Conservation (phyloP, 2,888 invertebrate genomes). For the Agrilus mali region DNA sequence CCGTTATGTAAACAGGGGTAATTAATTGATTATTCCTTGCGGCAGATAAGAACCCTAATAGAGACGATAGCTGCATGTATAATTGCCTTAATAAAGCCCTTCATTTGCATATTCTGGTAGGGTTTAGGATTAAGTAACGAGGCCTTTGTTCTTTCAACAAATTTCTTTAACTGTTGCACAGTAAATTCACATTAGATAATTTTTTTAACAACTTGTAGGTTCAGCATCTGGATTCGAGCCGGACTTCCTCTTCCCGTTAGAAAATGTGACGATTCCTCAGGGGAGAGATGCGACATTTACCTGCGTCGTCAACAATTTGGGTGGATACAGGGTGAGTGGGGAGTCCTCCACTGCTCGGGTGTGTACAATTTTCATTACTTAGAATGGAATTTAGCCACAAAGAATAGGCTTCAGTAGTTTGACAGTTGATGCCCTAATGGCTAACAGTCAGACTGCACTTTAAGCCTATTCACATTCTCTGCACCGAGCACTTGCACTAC, state of each 20-base stretch:
- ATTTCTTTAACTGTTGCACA: too few species aligned
- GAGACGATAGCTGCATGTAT: too few species aligned
- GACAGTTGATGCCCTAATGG: not conserved
- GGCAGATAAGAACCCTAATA: too few species aligned
- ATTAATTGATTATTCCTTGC: too few species aligned
- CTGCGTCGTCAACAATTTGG: conserved; percentile 74
- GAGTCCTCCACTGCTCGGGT: conserved; percentile 73
- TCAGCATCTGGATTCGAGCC: conserved; percentile 64
- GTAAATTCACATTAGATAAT: not conserved
- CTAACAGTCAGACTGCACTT: conserved; percentile 12
- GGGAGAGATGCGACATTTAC: conserved; percentile 75
- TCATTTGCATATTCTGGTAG: too few species aligned
- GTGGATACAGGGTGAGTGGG: conserved; percentile 82
- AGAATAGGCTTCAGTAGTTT: conserved; percentile 35
- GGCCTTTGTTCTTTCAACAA: too few species aligned
- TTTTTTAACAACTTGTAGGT: conserved; percentile 30
- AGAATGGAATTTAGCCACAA: conserved; percentile 7
- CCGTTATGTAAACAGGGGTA: too few species aligned
- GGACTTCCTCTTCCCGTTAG: conserved; percentile 65
- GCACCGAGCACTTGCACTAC: conserved; percentile 14
- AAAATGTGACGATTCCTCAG: conserved; percentile 73
- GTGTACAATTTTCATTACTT: conserved; percentile 46
- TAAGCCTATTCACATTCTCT: conserved; percentile 10
- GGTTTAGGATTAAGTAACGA: too few species aligned
- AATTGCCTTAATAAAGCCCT: too few species aligned